Percentiles rank a stretch among this genome's conserved stretches.
Conservation (phyloP, 2,888 invertebrate genomes). For the Syritta pipiens region DNA sequence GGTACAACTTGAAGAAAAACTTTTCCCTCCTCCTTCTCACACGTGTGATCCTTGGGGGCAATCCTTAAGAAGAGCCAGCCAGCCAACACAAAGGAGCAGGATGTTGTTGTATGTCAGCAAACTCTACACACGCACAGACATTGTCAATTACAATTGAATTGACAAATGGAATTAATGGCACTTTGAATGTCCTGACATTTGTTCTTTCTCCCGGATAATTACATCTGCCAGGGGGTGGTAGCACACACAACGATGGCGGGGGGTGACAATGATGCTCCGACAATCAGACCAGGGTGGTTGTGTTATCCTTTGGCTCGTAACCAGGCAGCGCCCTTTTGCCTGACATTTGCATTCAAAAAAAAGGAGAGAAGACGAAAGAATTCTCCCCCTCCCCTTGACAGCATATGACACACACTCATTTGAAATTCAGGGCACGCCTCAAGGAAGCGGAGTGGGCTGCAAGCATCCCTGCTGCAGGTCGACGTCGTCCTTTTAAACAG, state of each 20-base stretch:
- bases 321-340: slow-evolving; percentile 21
- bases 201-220: slow-evolving; percentile 62
- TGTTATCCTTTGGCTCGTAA: slow-evolving; percentile 40
- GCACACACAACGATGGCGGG: background rate
- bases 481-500: slow-evolving; percentile 24
- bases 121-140: background rate
- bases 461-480: slow-evolving; percentile 23
- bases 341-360: slow-evolving; percentile 62
- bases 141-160: slow-evolving; percentile 62
- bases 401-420: slow-evolving; percentile 39
- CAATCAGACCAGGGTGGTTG: slow-evolving; percentile 22
- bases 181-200: slow-evolving; percentile 66
- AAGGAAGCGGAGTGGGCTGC: slow-evolving; percentile 14
- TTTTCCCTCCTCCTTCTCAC: background rate
- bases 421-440: slow-evolving; percentile 52
- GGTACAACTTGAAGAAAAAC: slow-evolving; percentile 42
- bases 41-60: slow-evolving; percentile 53
- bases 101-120: background rate
- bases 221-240: slow-evolving; percentile 17
- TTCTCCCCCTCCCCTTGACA: slow-evolving; percentile 2
- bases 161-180: slow-evolving; percentile 64
- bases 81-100: no score
- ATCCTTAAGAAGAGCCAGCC: no score
- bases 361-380: no score
- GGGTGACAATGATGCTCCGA: slow-evolving; percentile 41